A percentile compares a stretch with the other conserved stretches of the same genome.
Conservation (phyloP, 2,888 invertebrate genomes). For the Hermaeophaga mercurialis region DNA sequence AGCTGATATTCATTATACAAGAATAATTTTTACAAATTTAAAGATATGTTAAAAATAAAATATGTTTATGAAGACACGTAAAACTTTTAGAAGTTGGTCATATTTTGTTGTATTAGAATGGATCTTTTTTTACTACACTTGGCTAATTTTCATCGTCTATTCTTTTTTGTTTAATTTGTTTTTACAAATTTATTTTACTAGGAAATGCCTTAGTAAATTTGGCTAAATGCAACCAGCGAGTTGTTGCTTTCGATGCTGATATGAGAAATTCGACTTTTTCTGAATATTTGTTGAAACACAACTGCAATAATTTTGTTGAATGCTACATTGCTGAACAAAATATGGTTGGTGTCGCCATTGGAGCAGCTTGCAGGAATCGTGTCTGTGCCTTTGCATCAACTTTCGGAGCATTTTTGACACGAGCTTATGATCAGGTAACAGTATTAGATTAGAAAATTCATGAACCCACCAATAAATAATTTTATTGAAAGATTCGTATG, state of each 20-base stretch:
- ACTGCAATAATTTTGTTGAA: slow-evolving; percentile 82
- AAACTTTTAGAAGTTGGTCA: no score
- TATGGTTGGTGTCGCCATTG: slow-evolving; percentile 93
- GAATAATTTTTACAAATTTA: no score
- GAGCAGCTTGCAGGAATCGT: slow-evolving; percentile 89
- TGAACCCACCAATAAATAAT: no score
- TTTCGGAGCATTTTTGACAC: slow-evolving; percentile 95
- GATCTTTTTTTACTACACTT: no score
- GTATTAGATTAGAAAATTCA: no score
- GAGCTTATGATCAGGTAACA: slow-evolving; percentile 90
- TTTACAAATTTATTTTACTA: background rate
- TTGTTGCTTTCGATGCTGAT: slow-evolving; percentile 96
- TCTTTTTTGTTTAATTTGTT: background rate
- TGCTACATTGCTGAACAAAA: slow-evolving; percentile 99
- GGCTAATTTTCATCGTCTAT: no score
- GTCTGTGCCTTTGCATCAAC: slow-evolving; percentile 94
- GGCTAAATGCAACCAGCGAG: slow-evolving; percentile 71
- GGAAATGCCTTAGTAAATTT: slow-evolving; percentile 81
- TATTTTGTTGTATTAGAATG: no score
- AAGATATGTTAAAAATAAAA: no score
- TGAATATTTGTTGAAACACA: slow-evolving; percentile 80
- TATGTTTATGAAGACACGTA: no score
- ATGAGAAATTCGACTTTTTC: slow-evolving; percentile 98
- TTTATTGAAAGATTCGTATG: slow-evolving; percentile 83
- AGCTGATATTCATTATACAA: no score